Evolutionary conservation across 2,888 invertebrate genomes (phyloP).

Genomic region (Cheilosia grossa): DNA sequence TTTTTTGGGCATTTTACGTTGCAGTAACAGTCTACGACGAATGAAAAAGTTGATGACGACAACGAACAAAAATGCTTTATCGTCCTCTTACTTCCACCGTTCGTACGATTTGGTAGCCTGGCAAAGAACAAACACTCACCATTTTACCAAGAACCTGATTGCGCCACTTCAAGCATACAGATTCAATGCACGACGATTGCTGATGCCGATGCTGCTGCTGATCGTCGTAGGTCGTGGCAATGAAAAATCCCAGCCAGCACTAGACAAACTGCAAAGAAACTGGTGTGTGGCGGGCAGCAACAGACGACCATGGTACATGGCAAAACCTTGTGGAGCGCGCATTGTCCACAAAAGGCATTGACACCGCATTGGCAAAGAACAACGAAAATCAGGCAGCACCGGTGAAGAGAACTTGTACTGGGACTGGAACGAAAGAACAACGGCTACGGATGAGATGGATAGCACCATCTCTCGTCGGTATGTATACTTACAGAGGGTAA

Average conservation of each 20-base stretch:
- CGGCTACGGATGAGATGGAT: not conserved
- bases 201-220: slow-evolving; percentile 10
- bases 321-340: slow-evolving; percentile 69
- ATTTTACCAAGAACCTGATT: slow-evolving; percentile 48
- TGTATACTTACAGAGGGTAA: slow-evolving; percentile 14
- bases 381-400: slow-evolving; percentile 65
- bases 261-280: slow-evolving; percentile 66
- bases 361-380: slow-evolving; percentile 67
- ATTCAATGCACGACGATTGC: slow-evolving; percentile 24
- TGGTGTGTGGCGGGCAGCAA: slow-evolving; percentile 51
- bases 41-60: slow-evolving; percentile 58
- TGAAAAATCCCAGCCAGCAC: slow-evolving; percentile 59
- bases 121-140: slow-evolving; percentile 39
- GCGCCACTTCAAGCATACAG: slow-evolving; percentile 21
- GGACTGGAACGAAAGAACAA: slow-evolving; percentile 2
- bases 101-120: slow-evolving; percentile 15
- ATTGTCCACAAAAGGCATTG: slow-evolving; percentile 74
- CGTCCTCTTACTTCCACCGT: not conserved
- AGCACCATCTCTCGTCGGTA: not conserved
- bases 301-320: slow-evolving; percentile 62
- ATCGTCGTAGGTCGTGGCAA: slow-evolving; percentile 73
- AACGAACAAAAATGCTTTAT: slow-evolving; percentile 23
- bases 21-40: not conserved
- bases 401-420: slow-evolving; percentile 20
- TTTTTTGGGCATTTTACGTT: slow-evolving; percentile 19